These are phyloP conservation scores for Oscheius onirici DNA, from an alignment of 2,888 invertebrate species.

Conservation along the genomic window DNA sequence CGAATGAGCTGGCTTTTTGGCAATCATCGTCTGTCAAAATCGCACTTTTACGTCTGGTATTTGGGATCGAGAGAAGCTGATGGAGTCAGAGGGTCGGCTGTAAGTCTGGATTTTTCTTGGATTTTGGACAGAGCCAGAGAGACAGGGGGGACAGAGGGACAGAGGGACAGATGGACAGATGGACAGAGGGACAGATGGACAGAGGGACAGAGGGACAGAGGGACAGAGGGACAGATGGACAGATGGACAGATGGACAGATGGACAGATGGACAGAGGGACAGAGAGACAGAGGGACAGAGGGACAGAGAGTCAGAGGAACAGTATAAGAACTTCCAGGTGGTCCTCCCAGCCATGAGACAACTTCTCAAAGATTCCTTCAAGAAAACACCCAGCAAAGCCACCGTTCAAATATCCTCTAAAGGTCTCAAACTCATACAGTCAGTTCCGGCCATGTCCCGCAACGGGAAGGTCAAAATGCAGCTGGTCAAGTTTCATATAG, in stretches of 20 bases:
- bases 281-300: too few relatives aligned
- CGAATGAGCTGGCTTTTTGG: constrained; percentile 56
- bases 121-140: neutral
- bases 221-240: too few relatives aligned
- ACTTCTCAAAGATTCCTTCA: constrained; percentile 57
- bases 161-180: too few relatives aligned
- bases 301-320: constrained; percentile 9
- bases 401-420: constrained; percentile 79
- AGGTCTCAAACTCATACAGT: constrained; percentile 92
- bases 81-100: constrained; percentile 81
- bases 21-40: constrained; percentile 67
- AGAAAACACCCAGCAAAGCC: constrained; percentile 60
- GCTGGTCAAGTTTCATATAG: constrained; percentile 90
- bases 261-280: too few relatives aligned
- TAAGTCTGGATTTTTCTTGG: constrained; percentile 22
- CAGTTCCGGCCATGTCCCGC: constrained; percentile 73
- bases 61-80: constrained; percentile 93
- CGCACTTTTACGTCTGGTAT: constrained; percentile 77
- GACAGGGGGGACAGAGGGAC: too few relatives aligned
- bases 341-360: constrained; percentile 65
- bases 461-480: constrained; percentile 72
- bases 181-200: too few relatives aligned
- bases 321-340: constrained; percentile 37
- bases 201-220: too few relatives aligned
- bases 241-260: too few relatives aligned